A percentile compares a stretch with the other conserved stretches of the same genome.
Evolutionary conservation across 1,140 invertebrate genomes (phyloP).

Genomic region (Formica selysi): DNA sequence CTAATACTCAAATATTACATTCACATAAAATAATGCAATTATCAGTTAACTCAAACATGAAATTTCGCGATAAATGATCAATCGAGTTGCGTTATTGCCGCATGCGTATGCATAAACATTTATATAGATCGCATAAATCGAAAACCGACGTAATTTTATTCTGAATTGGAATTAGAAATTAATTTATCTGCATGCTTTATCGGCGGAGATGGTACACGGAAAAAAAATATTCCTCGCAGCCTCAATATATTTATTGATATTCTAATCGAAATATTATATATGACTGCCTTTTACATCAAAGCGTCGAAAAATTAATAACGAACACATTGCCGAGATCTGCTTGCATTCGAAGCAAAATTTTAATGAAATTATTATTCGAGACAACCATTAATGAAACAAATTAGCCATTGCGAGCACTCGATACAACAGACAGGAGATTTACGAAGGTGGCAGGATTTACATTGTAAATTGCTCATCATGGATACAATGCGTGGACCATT

Average conservation of each 20-base stretch:
- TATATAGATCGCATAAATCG: neutral
- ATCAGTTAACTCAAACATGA: neutral
- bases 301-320: neutral
- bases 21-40: slow-evolving; percentile 1
- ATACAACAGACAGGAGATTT: slow-evolving; percentile 65
- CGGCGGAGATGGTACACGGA: too few relatives aligned
- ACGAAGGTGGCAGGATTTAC: slow-evolving; percentile 72
- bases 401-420: neutral
- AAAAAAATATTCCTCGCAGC: too few relatives aligned
- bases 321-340: neutral
- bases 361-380: slow-evolving; percentile 51
- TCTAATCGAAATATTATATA: neutral
- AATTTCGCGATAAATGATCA: slow-evolving; percentile 14
- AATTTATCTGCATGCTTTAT: too few relatives aligned
- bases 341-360: neutral
- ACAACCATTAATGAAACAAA: slow-evolving; percentile 39
- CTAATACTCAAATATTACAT: neutral
- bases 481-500: slow-evolving; percentile 72
- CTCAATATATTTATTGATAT: too few relatives aligned
- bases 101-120: neutral
- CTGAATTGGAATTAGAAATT: too few relatives aligned
- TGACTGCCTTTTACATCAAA: neutral
- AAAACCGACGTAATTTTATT: slow-evolving; percentile 43
- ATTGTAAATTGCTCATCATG: slow-evolving; percentile 73
- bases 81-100: slow-evolving; percentile 60